phyloP scores from a whole-genome alignment of 2,888 invertebrate species.

The Furcula furcula region DNA sequence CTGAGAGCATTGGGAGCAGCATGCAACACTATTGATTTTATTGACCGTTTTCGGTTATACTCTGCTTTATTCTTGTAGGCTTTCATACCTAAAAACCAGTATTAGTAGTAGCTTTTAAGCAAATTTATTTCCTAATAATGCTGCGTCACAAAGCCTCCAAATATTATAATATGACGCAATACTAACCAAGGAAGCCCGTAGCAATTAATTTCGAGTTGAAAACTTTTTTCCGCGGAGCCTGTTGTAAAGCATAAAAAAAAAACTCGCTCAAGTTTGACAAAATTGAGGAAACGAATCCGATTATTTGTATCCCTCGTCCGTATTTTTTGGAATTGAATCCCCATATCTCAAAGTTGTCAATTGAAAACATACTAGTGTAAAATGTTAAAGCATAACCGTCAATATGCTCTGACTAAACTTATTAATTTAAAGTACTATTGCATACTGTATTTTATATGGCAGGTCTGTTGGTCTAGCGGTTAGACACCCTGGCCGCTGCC shows the following conservation, averaged over 20 bases:
- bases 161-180: neutral
- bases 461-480: too few species aligned
- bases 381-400: neutral
- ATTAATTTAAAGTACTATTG: too few species aligned
- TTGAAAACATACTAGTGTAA: neutral
- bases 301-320: slow-evolving; percentile 10
- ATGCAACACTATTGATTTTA: too few species aligned
- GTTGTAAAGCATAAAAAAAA: slow-evolving; percentile 11
- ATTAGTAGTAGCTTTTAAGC: too few species aligned
- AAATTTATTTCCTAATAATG: too few species aligned
- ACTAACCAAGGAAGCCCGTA: neutral
- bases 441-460: too few species aligned
- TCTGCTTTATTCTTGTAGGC: too few species aligned
- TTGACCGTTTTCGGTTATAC: too few species aligned
- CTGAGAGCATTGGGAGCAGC: too few species aligned
- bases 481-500: too few species aligned
- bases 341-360: slow-evolving; percentile 8
- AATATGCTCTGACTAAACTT: too few species aligned
- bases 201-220: slow-evolving; percentile 1
- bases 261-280: slow-evolving; percentile 17
- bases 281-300: slow-evolving; percentile 16
- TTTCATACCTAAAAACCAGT: too few species aligned
- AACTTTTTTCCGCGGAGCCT: slow-evolving; percentile 12
- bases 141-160: neutral
- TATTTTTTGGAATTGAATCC: slow-evolving; percentile 7